These are phyloP conservation scores for Phoeniculus purpureus DNA, from an alignment of 2,797 vertebrate genomes.

Conservation along the genomic window DNA sequence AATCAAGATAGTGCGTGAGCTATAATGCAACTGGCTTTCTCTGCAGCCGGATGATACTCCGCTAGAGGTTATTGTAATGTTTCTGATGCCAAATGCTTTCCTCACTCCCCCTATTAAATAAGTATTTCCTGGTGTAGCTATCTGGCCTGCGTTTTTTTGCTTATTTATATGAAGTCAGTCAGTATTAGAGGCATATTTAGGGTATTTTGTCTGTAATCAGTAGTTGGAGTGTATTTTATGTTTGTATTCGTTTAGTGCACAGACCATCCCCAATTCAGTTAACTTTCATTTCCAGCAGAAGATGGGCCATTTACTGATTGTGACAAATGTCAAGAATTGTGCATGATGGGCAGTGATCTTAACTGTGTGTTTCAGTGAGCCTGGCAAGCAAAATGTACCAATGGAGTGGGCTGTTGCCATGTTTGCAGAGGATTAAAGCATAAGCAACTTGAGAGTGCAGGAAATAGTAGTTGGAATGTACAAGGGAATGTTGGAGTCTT, in stretches of 20 bases:
- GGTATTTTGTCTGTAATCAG: not conserved
- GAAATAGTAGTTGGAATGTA: not conserved
- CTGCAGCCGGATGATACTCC: not conserved
- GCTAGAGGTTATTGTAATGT: not conserved
- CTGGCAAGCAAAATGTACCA: not conserved
- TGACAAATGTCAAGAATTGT: not conserved
- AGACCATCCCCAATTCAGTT: not conserved
- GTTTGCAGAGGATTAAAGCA: not conserved
- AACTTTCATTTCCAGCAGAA: not conserved
- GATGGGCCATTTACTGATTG: not conserved
- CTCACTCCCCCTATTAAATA: not conserved
- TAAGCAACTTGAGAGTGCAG: not conserved
- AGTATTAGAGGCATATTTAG: not conserved
- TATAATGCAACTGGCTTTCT: not conserved
- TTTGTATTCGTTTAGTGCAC: not conserved
- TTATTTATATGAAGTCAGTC: not conserved
- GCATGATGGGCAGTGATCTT: not conserved
- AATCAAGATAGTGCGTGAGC: not conserved
- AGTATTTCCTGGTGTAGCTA: not conserved
- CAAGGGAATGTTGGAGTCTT: not conserved
- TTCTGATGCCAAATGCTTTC: not conserved
- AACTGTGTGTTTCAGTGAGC: not conserved
- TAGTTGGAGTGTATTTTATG: not conserved
- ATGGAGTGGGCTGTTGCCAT: accelerated
- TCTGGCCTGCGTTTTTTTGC: not conserved